Conservation (phyloP, 2,797 vertebrate genomes). For the Acipenser transmontanus region DNA sequence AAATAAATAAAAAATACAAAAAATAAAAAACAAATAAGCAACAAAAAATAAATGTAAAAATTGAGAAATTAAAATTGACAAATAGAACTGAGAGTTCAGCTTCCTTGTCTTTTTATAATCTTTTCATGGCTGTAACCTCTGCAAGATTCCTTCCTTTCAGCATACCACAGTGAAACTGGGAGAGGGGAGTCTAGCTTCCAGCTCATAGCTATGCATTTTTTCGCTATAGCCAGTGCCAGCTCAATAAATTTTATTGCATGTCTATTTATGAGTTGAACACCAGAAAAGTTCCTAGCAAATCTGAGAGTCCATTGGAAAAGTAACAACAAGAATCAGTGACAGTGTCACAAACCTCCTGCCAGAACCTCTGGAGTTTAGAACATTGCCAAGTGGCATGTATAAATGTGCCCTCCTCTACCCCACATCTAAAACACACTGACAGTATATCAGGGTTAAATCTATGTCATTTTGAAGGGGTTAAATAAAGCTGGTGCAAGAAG, state of each 20-base stretch:
- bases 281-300: background rate
- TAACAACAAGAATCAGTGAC: background rate
- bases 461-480: too few relatives aligned
- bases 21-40: too few relatives aligned
- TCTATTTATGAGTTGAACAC: background rate
- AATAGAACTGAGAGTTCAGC: too few relatives aligned
- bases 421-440: too few relatives aligned
- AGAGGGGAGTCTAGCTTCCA: background rate
- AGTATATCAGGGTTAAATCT: too few relatives aligned
- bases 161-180: background rate
- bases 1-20: too few relatives aligned
- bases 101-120: too few relatives aligned
- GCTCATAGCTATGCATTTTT: background rate
- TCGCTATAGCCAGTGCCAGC: background rate
- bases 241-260: background rate
- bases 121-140: too few relatives aligned
- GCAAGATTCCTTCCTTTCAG: background rate
- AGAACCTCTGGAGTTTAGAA: background rate
- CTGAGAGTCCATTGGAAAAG: background rate
- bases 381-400: background rate
- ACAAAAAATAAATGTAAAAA: too few relatives aligned
- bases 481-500: too few relatives aligned
- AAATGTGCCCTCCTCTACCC: too few relatives aligned
- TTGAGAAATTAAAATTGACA: too few relatives aligned
- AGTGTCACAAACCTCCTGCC: background rate